Base-by-base conservation (phyloP, 2,888 invertebrate genomes). In the Meloe dianella region DNA sequence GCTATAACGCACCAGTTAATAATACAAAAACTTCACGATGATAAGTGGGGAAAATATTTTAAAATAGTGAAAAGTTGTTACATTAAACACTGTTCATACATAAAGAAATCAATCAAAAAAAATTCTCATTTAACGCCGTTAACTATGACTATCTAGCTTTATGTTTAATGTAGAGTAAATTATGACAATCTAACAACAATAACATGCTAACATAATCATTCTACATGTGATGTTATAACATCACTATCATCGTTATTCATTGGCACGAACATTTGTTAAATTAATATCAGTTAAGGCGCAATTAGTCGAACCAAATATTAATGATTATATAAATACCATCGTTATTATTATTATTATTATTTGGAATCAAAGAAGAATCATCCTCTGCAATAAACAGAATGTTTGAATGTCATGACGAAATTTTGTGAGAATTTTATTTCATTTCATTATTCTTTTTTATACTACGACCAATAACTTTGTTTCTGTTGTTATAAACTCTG, bases 201-300 rank as follows among this genome's bases (percentile, higher is more conserved):
- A 35, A 35, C 35, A 35, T 35, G 35, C 35, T 35, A 35, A 35
- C 35, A 35, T 14, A 35, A 35, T 35, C 35, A 35, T 35, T 5
- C 35, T 35, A 66, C 66, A 60, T 62, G 35, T 63, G 66, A 60
- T 60, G 60, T 61, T n/a, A 63, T 60, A 61, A n/a, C n/a, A n/a
- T n/a, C 2, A 66, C 60, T 65, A 35, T 35, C 68, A 68, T 65
- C 65, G 57, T 57, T 61, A 65, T 63, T 65, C 60, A 65, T 47
- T 12, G 62, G 63, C 66, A 69, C 68, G 68, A 71, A 69, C 69
- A 69, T 71, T 69, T 72, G 68, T 70, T 69, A 66, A 67, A 71
- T 71, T 63, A 66, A 14, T 69, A 65, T 67, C 70, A 71, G 74
- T 74, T 73, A 75, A 75, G 74, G 69, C 61, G 64, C 71, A 73